Base-by-base conservation (phyloP, 1,140 invertebrate species). In the Dendrolimus kikuchii region DNA sequence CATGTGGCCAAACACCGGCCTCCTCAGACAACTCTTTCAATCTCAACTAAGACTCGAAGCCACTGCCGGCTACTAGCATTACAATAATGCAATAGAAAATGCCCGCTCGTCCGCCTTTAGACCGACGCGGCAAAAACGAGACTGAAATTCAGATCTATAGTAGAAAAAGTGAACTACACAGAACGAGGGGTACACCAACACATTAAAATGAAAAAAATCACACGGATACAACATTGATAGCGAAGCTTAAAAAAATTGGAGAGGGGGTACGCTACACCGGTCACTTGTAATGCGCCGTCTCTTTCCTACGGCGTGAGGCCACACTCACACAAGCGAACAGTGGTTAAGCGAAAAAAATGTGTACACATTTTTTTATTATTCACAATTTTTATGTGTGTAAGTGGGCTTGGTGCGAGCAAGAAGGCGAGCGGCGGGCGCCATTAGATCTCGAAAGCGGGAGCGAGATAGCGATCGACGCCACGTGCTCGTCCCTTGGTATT, bases 311-410 rank as follows among this genome's bases (percentile, higher is more conserved):
- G 77, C 79, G 72, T 80, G 74, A 81, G 74, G 78, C 77, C 77
- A 71, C 61, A 79, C 81, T 71, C 82, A 86, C 82, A 84, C 82
- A 75, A 4, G 8, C 37, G 58, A 51, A 50, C 69, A 55, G 81
- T 63, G 82, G 79, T 81, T 81, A 77, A 81, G 79, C 81, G 82
- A 86, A 86, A 86, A 86, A 86, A 86, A 84, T 86, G 81, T 86
- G 81, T 82, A 86, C 79, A 86, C 82, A 86, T 86, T 86, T 86
- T 84, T 86, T 86, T 86, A 86, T 86, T 84, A 86, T 86, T 86
- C 82, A 84, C 73, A 67, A 86, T 86, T 86, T 86, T 86, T 84
- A 84, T 86, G 78, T 86, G 81, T 86, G 82, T 86, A 86, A 86
- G 82, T 84, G 77, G 79, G 82, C 72, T 77, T 57, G 65, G 81